These are phyloP conservation scores for Sycophila texana DNA, from an alignment of 2,888 invertebrate genomes.

Conservation along the genomic window DNA sequence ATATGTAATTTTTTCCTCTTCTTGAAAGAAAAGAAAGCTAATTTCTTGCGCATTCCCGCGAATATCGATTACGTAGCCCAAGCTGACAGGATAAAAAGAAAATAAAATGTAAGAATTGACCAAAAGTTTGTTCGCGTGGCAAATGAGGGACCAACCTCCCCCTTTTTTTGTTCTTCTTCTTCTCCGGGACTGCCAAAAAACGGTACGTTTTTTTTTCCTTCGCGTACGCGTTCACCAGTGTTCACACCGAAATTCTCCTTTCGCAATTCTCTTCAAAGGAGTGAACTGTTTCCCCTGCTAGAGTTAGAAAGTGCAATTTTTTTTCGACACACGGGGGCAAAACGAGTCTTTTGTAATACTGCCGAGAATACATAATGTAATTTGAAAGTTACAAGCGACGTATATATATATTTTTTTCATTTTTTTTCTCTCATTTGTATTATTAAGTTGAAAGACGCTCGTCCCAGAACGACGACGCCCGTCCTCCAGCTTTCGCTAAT, in stretches of 20 bases:
- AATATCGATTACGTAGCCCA: background rate
- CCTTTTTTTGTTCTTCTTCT: background rate
- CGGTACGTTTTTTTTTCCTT: slow-evolving; percentile 11
- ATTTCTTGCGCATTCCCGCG: slow-evolving; percentile 47
- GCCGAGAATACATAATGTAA: slow-evolving; percentile 34
- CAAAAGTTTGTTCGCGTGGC: slow-evolving; percentile 30
- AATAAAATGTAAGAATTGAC: slow-evolving; percentile 12
- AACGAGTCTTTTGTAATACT: slow-evolving; percentile 47
- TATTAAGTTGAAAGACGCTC: slow-evolving; percentile 17
- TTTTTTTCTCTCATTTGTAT: background rate
- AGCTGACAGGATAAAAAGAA: background rate
- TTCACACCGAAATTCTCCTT: background rate
- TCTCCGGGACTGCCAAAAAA: slow-evolving; percentile 39
- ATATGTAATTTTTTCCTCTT: slow-evolving; percentile 45
- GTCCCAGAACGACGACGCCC: slow-evolving; percentile 22
- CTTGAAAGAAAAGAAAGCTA: slow-evolving; percentile 22
- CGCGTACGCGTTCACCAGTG: background rate
- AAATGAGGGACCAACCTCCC: slow-evolving; percentile 45
- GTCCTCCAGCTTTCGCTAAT: slow-evolving; percentile 33
- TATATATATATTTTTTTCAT: slow-evolving; percentile 28
- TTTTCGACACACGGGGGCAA: slow-evolving; percentile 24
- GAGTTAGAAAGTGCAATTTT: slow-evolving; percentile 43
- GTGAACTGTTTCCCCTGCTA: background rate
- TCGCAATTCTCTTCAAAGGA: background rate
- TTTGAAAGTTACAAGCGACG: slow-evolving; percentile 31